These are phyloP conservation scores for Sarcophaga carnaria DNA, from an alignment of 2,888 invertebrate species.

Conservation along the genomic window DNA sequence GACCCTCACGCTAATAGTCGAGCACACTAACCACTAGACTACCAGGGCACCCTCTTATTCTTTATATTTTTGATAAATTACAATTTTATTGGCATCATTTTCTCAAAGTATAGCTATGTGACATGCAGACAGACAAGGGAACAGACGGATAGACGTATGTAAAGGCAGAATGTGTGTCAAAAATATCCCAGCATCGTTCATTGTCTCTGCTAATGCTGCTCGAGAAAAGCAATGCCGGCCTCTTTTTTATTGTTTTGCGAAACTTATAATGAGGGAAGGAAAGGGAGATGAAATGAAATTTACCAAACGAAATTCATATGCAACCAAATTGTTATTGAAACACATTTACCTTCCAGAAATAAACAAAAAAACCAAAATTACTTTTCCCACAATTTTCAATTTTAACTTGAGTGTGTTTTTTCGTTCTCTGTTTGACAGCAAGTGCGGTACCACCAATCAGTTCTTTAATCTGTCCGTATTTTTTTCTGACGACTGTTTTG, in stretches of 20 bases:
- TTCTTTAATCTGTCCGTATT: slow-evolving; percentile 49
- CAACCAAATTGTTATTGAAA: slow-evolving; percentile 46
- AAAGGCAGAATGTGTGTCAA: neutral
- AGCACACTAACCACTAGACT: too few relatives aligned
- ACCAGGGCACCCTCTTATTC: neutral
- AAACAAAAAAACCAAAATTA: too few relatives aligned
- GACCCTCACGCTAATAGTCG: too few relatives aligned
- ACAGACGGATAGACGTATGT: neutral
- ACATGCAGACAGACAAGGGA: neutral
- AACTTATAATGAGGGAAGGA: too few relatives aligned
- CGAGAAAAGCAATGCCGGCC: slow-evolving; percentile 13
- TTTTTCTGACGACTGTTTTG: neutral
- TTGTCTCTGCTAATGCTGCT: neutral
- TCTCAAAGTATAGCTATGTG: neutral
- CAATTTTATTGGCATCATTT: slow-evolving; percentile 51
- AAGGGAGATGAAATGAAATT: slow-evolving; percentile 18
- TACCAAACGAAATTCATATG: slow-evolving; percentile 44
- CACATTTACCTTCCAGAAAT: neutral
- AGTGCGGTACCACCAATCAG: neutral
- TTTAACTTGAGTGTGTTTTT: neutral
- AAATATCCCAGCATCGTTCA: neutral
- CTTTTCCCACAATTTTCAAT: neutral
- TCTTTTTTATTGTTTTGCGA: neutral
- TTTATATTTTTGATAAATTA: slow-evolving; percentile 57
- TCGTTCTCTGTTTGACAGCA: too few relatives aligned